Base-by-base conservation (phyloP, 2,888 invertebrate genomes). In the Acrobasis repandana region DNA sequence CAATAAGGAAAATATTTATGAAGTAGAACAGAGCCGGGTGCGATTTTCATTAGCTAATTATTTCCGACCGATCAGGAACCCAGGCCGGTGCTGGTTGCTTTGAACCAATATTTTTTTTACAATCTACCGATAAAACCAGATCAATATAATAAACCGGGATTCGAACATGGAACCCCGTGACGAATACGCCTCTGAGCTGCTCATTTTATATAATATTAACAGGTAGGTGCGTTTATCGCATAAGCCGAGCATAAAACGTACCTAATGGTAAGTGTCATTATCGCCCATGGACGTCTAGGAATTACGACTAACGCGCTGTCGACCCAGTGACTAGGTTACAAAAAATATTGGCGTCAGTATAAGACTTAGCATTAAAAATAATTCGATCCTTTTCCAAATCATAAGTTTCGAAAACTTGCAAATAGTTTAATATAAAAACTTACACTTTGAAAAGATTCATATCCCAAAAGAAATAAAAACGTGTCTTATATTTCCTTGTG, bases 1-100 rank as follows among this genome's bases (percentile, higher is more conserved):
- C 88, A 83, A 88, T 90, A 88, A 90, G 82, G 85, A 83, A 86
- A 88, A 88, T 90, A 91, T 91, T 90, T 91, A 90, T 89, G 85
- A 88, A 86, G 85, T 81, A 82, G 83, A 86, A 83, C 81, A 73
- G 77, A 72, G 74, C 68, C 76, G 74, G 75, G 78, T 77, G 80
- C 84, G 80, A 86, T 80, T 86, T 86, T 89, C 89, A 90, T 90
- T 88, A 90, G 85, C 84, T 89, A 90, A 90, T 90, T 89, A 88
- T 81, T 80, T 28, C 51, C 58, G 54, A 54, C 11, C 50, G 16
- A 49, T 58, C 58, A 38, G 54, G 16, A 28, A 4, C 9, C 38
- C 18, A 18, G 43, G n/a, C 11, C 1, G 6, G 14, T 14, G 10
- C 11, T n/a, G 14, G 43, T n/a, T 1, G 2, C 28, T n/a, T 14